phyloP scores from a whole-genome alignment of 2,797 vertebrate species.

The Triplophysa yarkandensis region DNA sequence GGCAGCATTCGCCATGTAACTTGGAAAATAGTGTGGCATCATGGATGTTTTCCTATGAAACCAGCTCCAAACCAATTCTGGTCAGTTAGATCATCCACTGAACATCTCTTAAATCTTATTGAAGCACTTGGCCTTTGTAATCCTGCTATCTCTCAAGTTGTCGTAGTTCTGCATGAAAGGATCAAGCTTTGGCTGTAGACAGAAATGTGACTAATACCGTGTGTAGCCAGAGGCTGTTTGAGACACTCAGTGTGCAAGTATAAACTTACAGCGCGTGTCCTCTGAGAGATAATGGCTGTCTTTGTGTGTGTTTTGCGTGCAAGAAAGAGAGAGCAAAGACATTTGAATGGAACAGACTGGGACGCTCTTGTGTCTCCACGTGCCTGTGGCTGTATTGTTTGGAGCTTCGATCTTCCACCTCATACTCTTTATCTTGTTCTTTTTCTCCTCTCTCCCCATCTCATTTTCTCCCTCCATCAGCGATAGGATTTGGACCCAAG shows the following conservation, averaged over 20 bases:
- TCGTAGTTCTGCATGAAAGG: constrained; percentile 29
- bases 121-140: constrained; percentile 7
- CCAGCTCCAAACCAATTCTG: not conserved
- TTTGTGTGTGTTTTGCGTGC: constrained; percentile 31
- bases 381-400: constrained; percentile 46
- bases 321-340: constrained; percentile 12
- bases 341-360: constrained; percentile 51
- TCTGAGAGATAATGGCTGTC: constrained; percentile 45
- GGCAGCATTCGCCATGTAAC: not conserved
- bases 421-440: constrained; percentile 7
- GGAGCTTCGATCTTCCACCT: constrained; percentile 30
- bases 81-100: constrained; percentile 5
- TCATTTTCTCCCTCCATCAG: constrained; percentile 19
- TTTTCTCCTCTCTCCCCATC: constrained; percentile 26
- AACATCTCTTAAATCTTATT: constrained; percentile 21
- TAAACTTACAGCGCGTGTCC: constrained; percentile 35
- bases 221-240: constrained; percentile 40
- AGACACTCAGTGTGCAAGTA: constrained; percentile 24
- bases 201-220: constrained; percentile 35
- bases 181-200: constrained; percentile 35
- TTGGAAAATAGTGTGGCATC: not conserved
- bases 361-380: constrained; percentile 51
- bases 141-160: constrained; percentile 26
- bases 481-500: constrained; percentile 42
- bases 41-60: not conserved